phyloP scores from a whole-genome alignment of 2,113 vertebrate species.

The Drymodes brunneopygia region DNA sequence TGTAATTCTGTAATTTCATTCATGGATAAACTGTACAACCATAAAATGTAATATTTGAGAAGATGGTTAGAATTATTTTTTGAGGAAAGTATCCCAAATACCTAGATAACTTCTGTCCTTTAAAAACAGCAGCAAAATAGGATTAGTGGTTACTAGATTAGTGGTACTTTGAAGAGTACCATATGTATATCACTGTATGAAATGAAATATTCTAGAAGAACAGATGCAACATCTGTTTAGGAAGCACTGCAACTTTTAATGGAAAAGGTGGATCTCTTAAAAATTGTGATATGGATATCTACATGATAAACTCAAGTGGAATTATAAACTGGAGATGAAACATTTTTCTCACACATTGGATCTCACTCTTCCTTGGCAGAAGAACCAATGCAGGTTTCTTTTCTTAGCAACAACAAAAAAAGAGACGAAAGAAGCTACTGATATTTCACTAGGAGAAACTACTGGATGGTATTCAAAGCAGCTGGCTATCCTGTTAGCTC shows the following conservation, averaged over 20 bases:
- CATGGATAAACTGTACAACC: not conserved
- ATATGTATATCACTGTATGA: not conserved
- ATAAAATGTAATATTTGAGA: not conserved
- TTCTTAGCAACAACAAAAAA: not conserved
- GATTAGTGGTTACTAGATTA: not conserved
- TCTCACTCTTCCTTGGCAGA: rapidly evolving
- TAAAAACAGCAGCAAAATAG: not conserved
- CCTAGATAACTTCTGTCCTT: not conserved
- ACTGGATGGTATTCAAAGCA: not conserved
- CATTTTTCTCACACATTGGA: not conserved
- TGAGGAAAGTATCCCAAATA: not conserved
- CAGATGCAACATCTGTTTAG: not conserved
- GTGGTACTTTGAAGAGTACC: not conserved
- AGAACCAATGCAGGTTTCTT: not conserved
- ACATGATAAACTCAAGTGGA: not conserved
- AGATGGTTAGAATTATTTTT: not conserved
- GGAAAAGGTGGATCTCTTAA: not conserved
- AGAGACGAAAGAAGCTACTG: not conserved
- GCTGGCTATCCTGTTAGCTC: not conserved
- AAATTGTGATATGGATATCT: not conserved
- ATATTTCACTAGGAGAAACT: not conserved
- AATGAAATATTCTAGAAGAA: not conserved
- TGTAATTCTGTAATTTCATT: not conserved
- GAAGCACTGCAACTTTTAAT: not conserved
- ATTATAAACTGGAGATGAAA: not conserved